Percentiles rank a stretch among this genome's conserved stretches.
Evolutionary conservation across 2,888 invertebrate genomes (phyloP).

Genomic region (Eudasyphora cyanicolor): DNA sequence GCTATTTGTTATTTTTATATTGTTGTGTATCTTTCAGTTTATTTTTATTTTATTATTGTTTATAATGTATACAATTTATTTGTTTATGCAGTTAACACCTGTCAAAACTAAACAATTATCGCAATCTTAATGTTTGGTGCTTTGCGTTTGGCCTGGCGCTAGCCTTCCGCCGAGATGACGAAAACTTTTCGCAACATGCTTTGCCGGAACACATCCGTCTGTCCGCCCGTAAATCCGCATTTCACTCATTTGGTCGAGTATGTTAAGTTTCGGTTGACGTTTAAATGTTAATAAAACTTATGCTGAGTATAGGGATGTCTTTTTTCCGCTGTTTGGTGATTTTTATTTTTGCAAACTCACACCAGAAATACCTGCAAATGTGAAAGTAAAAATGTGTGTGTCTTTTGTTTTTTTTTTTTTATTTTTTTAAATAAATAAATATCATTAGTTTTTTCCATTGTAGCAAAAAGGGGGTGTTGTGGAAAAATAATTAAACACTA

Average conservation of each 20-base stretch:
- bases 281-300: not conserved
- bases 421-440: too few relatives aligned
- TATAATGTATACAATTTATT: conserved; percentile 7
- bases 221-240: not conserved
- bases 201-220: not conserved
- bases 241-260: not conserved
- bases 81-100: conserved; percentile 56
- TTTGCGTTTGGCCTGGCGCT: not conserved
- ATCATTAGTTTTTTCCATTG: conserved; percentile 34
- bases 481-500: conserved; percentile 36
- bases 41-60: conserved; percentile 9
- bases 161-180: not conserved
- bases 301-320: not conserved
- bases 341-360: conserved; percentile 7
- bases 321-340: not conserved
- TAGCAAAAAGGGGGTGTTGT: conserved; percentile 12
- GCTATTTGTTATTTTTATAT: not conserved
- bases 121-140: conserved; percentile 22
- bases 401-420: not conserved
- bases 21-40: not conserved
- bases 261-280: not conserved
- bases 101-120: conserved; percentile 57
- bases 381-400: conserved; percentile 32
- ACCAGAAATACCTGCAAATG: conserved; percentile 12
- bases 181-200: not conserved